phyloP scores from a whole-genome alignment of 2,888 invertebrate genomes.

The Drosophila colorata region DNA sequence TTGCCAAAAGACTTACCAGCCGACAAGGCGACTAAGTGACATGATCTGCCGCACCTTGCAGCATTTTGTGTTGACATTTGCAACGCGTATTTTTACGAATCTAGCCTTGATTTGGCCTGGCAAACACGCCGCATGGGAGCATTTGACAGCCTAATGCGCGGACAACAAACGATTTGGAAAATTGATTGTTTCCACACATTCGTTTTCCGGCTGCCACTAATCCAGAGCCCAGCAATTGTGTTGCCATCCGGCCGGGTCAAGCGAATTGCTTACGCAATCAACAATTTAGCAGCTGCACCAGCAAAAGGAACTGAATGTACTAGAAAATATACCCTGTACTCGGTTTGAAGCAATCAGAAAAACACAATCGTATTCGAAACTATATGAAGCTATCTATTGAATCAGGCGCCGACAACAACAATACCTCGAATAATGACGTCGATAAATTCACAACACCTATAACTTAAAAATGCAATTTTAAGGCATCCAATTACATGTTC shows the following conservation, averaged over 20 bases:
- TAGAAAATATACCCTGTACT: neutral
- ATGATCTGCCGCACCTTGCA: conserved; percentile 17
- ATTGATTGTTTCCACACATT: conserved; percentile 65
- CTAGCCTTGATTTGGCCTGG: conserved; percentile 56
- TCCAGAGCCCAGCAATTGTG: conserved; percentile 12
- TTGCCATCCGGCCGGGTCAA: neutral
- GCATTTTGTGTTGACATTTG: conserved; percentile 15
- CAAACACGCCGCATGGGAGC: conserved; percentile 20
- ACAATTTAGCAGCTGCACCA: conserved; percentile 37
- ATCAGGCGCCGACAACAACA: too few species aligned
- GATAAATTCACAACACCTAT: too few species aligned
- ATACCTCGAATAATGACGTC: too few species aligned
- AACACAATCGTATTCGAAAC: neutral
- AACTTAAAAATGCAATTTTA: too few species aligned
- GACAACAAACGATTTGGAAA: conserved; percentile 60
- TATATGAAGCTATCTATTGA: too few species aligned
- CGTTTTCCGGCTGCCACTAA: conserved; percentile 25
- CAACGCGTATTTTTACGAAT: conserved; percentile 42
- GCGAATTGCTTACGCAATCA: conserved; percentile 37
- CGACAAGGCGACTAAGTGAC: conserved; percentile 25
- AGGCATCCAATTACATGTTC: too few species aligned
- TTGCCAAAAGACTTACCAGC: conserved; percentile 42
- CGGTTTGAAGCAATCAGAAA: neutral
- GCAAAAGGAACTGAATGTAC: neutral
- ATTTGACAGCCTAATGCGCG: conserved; percentile 62